Evolutionary conservation across 2,888 invertebrate species (phyloP).

Genomic region (Phyto melanocephala): DNA sequence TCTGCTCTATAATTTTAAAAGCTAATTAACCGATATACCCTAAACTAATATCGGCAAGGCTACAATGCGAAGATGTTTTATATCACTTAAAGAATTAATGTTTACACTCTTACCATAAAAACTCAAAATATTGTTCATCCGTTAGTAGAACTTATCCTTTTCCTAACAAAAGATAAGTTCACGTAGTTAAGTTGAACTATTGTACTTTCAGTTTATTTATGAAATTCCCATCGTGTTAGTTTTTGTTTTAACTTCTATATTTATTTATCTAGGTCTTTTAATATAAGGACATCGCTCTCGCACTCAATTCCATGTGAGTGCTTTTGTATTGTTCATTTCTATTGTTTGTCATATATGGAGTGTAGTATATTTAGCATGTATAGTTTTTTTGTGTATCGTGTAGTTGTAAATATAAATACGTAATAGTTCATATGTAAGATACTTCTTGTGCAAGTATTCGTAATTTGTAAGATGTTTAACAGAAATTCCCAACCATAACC

Average conservation of each 20-base stretch:
- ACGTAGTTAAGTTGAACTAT: conserved; percentile 13
- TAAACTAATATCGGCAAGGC: too few relatives aligned
- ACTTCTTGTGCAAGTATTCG: conserved; percentile 19
- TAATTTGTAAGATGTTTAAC: not conserved
- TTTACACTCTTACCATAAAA: too few relatives aligned
- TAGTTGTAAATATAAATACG: conserved; percentile 8
- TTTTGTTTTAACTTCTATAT: not conserved
- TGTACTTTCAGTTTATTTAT: too few relatives aligned
- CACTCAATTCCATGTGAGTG: conserved; percentile 74
- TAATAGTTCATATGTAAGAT: conserved; percentile 50
- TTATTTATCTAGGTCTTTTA: conserved; percentile 11
- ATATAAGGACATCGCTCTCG: conserved; percentile 73
- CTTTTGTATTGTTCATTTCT: conserved; percentile 63
- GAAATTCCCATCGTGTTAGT: too few relatives aligned
- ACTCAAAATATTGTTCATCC: too few relatives aligned
- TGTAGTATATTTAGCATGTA: conserved; percentile 51
- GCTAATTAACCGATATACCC: too few relatives aligned
- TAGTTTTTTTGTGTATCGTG: conserved; percentile 19
- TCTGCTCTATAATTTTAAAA: too few relatives aligned
- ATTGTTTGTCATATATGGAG: conserved; percentile 63
- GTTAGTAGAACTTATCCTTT: too few relatives aligned
- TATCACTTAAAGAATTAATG: too few relatives aligned
- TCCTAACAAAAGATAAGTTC: conserved; percentile 25
- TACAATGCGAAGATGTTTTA: too few relatives aligned
- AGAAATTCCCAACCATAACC: too few relatives aligned